A percentile compares a stretch with the other conserved stretches of the same genome.
These are phyloP conservation scores for Ichneumon xanthorius DNA, from an alignment of 2,888 invertebrate genomes.

Conservation along the genomic window DNA sequence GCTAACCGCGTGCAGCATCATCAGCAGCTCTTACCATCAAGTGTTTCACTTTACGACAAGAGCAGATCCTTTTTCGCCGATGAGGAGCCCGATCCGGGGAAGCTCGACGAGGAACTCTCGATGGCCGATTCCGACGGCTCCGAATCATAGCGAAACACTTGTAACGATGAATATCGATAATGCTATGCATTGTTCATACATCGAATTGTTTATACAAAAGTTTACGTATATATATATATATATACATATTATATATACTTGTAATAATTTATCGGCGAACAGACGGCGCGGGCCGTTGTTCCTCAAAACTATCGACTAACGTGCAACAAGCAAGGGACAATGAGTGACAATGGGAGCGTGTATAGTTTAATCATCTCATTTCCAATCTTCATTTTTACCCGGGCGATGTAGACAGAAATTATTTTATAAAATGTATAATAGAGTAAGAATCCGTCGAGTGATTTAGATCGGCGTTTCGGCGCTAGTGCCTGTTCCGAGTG, in stretches of 20 bases:
- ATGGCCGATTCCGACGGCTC: slow-evolving; percentile 50
- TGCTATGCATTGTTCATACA: slow-evolving; percentile 11
- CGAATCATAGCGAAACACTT: slow-evolving; percentile 43
- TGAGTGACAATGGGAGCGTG: slow-evolving; percentile 45
- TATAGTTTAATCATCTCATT: slow-evolving; percentile 53
- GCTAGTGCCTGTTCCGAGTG: slow-evolving; percentile 38
- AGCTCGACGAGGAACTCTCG: slow-evolving; percentile 42
- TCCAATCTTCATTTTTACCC: slow-evolving; percentile 40
- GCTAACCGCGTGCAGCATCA: slow-evolving; percentile 39
- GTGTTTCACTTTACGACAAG: slow-evolving; percentile 29
- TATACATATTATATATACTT: not conserved
- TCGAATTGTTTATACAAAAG: slow-evolving; percentile 41
- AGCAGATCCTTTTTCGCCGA: slow-evolving; percentile 24
- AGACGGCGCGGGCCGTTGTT: slow-evolving; percentile 41
- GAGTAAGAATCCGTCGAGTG: slow-evolving; percentile 44
- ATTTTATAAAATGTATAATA: slow-evolving; percentile 58
- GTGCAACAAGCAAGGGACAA: slow-evolving; percentile 53
- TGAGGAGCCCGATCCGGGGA: slow-evolving; percentile 29
- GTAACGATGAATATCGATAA: not conserved
- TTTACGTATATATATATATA: slow-evolving; percentile 23
- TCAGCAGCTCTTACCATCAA: not conserved
- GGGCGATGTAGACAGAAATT: slow-evolving; percentile 51
- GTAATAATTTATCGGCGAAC: slow-evolving; percentile 58
- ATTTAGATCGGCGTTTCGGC: slow-evolving; percentile 55
- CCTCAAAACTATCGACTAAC: slow-evolving; percentile 55